These are phyloP conservation scores for Platyscapa corneri DNA, from an alignment of 1,140 invertebrate genomes.

Conservation along the genomic window DNA sequence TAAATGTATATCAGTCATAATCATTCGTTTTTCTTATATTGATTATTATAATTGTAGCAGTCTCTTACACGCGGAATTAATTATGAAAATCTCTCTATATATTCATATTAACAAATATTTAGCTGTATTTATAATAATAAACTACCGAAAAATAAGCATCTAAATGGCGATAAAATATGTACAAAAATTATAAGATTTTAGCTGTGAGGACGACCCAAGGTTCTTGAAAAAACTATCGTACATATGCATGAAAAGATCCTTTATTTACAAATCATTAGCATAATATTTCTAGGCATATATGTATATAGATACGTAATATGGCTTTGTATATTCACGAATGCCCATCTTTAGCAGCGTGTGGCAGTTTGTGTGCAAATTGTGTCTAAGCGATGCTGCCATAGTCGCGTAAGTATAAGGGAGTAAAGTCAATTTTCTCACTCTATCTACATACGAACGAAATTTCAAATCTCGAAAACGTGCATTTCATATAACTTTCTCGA, in stretches of 20 bases:
- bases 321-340: slow-evolving; percentile 55
- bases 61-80: too few species aligned
- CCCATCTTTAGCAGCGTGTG: slow-evolving; percentile 48
- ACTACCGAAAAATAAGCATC: too few species aligned
- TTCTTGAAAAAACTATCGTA: background rate
- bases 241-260: background rate
- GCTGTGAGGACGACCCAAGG: background rate
- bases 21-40: too few species aligned
- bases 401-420: too few species aligned
- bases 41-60: too few species aligned
- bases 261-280: slow-evolving; percentile 64
- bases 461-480: slow-evolving; percentile 26
- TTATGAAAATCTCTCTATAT: too few species aligned
- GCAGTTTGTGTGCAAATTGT: slow-evolving; percentile 73
- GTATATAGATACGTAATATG: slow-evolving; percentile 45
- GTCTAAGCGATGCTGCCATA: too few species aligned
- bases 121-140: too few species aligned
- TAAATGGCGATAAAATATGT: too few species aligned
- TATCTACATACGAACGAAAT: slow-evolving; percentile 51
- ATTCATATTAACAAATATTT: too few species aligned
- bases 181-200: background rate
- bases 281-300: slow-evolving; percentile 63
- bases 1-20: too few species aligned
- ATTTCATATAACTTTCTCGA: slow-evolving; percentile 52
- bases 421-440: slow-evolving; percentile 62